A percentile compares a stretch with the other conserved stretches of the same genome.
Evolutionary conservation across 23 tunicate genomes (phyloP).

Genomic region (Pegea sp.): DNA sequence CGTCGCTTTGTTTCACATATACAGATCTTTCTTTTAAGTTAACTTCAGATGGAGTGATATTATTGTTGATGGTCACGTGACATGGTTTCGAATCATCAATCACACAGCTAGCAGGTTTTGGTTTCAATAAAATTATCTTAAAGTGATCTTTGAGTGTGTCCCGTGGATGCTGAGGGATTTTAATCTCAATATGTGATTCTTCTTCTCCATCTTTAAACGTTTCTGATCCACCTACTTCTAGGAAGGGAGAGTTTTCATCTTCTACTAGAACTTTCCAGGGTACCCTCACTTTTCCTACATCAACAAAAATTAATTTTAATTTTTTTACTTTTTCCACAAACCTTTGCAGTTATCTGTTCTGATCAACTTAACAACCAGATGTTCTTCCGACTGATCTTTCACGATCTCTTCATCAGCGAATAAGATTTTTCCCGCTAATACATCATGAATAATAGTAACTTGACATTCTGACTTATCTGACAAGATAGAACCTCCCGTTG

Average conservation of each 20-base stretch:
- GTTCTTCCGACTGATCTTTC: conserved; percentile 55
- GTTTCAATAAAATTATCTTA: neutral
- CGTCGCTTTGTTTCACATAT: conserved; percentile 62
- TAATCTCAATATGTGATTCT: conserved; percentile 45
- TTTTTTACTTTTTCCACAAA: conserved; percentile 1
- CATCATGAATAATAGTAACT: conserved; percentile 65
- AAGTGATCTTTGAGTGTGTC: neutral
- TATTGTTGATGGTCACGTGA: conserved; percentile 51
- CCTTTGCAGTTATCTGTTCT: conserved; percentile 42
- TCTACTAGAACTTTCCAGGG: conserved; percentile 42
- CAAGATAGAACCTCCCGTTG: conserved; percentile 64
- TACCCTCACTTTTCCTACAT: conserved; percentile 72
- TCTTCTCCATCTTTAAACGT: conserved; percentile 76
- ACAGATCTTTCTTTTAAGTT: conserved; percentile 14
- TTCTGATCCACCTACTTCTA: conserved; percentile 45
- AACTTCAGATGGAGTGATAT: conserved; percentile 38
- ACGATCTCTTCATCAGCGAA: conserved; percentile 16
- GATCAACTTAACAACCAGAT: conserved; percentile 15
- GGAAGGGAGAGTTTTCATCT: conserved; percentile 20
- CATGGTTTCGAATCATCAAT: conserved; percentile 38
- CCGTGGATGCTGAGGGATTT: conserved; percentile 15
- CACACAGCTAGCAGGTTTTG: conserved; percentile 30
- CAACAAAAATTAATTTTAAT: neutral
- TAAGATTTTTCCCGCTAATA: conserved; percentile 21
- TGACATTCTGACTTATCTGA: conserved; percentile 39